These are phyloP conservation scores for Bombus soroeensis DNA, from an alignment of 1,140 invertebrate genomes.

Conservation along the genomic window DNA sequence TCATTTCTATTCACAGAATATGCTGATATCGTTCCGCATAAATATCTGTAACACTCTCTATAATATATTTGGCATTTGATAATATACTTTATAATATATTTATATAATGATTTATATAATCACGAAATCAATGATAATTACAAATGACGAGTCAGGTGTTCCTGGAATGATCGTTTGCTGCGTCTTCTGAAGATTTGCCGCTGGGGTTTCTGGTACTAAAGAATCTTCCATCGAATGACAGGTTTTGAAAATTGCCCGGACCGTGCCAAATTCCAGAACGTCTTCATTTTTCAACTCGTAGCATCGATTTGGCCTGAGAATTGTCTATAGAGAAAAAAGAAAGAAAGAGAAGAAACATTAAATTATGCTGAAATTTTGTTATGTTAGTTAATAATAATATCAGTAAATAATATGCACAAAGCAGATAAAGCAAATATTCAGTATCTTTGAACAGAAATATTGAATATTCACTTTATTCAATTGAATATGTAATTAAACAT, in stretches of 20 bases:
- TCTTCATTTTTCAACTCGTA: conserved; percentile 74
- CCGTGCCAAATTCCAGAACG: conserved; percentile 67
- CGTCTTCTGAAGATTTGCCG: neutral
- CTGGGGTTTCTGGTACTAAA: conserved; percentile 63
- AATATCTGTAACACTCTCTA: neutral
- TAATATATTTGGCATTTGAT: neutral
- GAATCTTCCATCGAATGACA: conserved; percentile 21
- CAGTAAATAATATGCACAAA: too few relatives aligned
- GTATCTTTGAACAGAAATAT: too few relatives aligned
- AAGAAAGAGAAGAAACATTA: neutral
- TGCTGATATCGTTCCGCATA: neutral
- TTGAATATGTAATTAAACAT: too few relatives aligned
- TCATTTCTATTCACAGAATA: neutral
- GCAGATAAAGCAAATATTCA: too few relatives aligned
- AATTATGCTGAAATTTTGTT: neutral
- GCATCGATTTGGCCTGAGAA: conserved; percentile 60
- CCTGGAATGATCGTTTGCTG: conserved; percentile 46
- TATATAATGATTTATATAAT: neutral
- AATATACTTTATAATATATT: neutral
- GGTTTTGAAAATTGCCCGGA: conserved; percentile 52
- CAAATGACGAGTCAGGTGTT: conserved; percentile 66
- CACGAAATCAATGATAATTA: conserved; percentile 27
- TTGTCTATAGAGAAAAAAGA: conserved; percentile 50
- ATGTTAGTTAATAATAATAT: too few relatives aligned
- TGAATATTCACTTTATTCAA: too few relatives aligned